Evolutionary conservation across 2,888 invertebrate species (phyloP), one percentile per base, ranked within the genome.

Genomic region (Microchrysa polita): DNA sequence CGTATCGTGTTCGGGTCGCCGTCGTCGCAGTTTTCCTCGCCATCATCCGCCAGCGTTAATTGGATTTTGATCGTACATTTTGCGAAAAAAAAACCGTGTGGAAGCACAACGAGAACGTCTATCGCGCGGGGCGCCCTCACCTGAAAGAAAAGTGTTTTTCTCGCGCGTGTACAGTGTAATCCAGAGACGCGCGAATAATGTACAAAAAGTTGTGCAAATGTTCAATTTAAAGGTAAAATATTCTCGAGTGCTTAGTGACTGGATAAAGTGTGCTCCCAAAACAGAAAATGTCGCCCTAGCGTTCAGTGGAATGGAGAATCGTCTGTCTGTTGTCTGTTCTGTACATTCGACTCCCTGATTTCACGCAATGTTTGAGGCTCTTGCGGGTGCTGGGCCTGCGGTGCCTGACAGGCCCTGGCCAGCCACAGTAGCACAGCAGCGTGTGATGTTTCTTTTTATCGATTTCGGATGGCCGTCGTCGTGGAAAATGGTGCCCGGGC

Each of bases 211-310:
- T 67, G 75, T 67, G 72, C 67, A 74, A 72, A 69, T 67, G 72
- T 75, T 74, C 67, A 52, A 72, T 34, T 69, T 74, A 69, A 75
- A 75, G 75, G 75, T 75, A 75, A 75, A 34, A 34, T 61, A 42
- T 61, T 40, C 61, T 40, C 27, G 48, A 7, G 48, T 48, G 48
- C 12, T n/a, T n/a, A 48, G 48, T n/a, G 48, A n/a, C 48, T 34
- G 18, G 40, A 14, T 44, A 44, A 18, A 42, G 65, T 22, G 9
- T 22, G 12, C 20, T 61, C 22, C 4, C 5, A 23, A 65, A 22
- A 65, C 44, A 23, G 10, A 65, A 48, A 65, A 65, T 65, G 61
- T 61, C 61, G 34, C 61, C 44, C 10, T 10, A n/a, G 65, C 10
- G 53, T 9, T 57, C 10, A 53, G 16, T 9, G 27, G 23, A 59